A percentile compares a stretch with the other conserved stretches of the same genome.
Conservation (phyloP, 2,888 invertebrate genomes). For the Pachliopta kotzebuea region DNA sequence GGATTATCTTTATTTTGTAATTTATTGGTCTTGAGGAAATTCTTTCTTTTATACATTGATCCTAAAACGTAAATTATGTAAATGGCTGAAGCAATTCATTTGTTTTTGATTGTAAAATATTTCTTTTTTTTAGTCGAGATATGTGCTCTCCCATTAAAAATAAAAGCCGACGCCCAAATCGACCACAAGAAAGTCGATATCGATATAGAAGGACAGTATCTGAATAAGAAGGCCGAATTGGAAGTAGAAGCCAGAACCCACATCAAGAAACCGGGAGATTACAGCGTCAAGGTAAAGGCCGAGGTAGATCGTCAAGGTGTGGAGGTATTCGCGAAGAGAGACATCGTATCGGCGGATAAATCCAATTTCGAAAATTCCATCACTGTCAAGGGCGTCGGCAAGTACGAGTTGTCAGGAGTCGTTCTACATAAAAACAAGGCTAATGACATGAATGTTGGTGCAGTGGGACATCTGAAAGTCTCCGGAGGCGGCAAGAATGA, state of each 20-base stretch:
- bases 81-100: too few relatives aligned
- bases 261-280: slow-evolving; percentile 67
- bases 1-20: too few relatives aligned
- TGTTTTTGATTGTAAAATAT: too few relatives aligned
- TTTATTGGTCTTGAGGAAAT: too few relatives aligned
- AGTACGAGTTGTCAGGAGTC: slow-evolving; percentile 82
- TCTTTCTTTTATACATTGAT: too few relatives aligned
- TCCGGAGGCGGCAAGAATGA: slow-evolving; percentile 72
- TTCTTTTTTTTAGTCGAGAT: slow-evolving; percentile 70
- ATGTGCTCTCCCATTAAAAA: slow-evolving; percentile 71
- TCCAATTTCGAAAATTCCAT: slow-evolving; percentile 83
- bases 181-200: slow-evolving; percentile 79
- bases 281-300: slow-evolving; percentile 57
- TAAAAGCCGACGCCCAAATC: slow-evolving; percentile 78
- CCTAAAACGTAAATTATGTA: too few relatives aligned
- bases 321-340: slow-evolving; percentile 79
- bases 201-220: slow-evolving; percentile 79
- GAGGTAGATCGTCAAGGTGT: slow-evolving; percentile 53
- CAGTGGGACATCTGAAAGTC: slow-evolving; percentile 77
- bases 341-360: slow-evolving; percentile 77
- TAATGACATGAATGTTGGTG: slow-evolving; percentile 79
- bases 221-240: slow-evolving; percentile 81
- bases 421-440: slow-evolving; percentile 77
- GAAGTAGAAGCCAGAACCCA: slow-evolving; percentile 78
- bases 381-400: slow-evolving; percentile 80